Percentiles rank a stretch among this genome's conserved stretches.
These are phyloP conservation scores for Artibeus lituratus DNA, from an alignment of 2,797 vertebrate species.

Conservation along the genomic window DNA sequence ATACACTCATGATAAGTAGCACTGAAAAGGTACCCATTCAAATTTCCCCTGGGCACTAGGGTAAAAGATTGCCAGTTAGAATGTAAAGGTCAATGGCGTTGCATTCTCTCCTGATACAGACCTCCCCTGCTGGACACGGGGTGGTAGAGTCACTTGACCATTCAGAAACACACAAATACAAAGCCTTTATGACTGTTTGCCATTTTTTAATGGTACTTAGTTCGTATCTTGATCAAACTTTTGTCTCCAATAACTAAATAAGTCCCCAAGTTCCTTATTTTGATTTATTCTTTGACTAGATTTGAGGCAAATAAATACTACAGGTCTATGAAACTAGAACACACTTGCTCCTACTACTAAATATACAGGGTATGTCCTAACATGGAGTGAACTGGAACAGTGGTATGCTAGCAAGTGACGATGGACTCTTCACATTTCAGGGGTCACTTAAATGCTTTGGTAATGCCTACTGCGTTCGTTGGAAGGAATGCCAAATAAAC, in stretches of 20 bases:
- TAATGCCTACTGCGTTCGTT: conserved; percentile 17
- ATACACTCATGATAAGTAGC: conserved; percentile 55
- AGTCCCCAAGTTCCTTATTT: conserved; percentile 42
- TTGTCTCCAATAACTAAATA: conserved; percentile 3
- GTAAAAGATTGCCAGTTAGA: conserved; percentile 48
- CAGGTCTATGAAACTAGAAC: conserved; percentile 37
- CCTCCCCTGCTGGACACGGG: conserved; percentile 58
- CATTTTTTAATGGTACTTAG: conserved; percentile 18
- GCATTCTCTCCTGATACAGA: conserved; percentile 30
- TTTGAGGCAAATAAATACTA: conserved; percentile 23
- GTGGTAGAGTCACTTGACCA: conserved; percentile 36
- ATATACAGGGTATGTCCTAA: conserved; percentile 73
- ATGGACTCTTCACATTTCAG: neutral
- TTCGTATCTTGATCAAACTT: conserved; percentile 43
- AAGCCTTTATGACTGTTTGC: conserved; percentile 62
- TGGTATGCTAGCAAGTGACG: neutral
- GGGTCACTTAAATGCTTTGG: conserved; percentile 14
- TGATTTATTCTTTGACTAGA: conserved; percentile 41
- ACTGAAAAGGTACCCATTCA: conserved; percentile 61
- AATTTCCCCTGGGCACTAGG: conserved; percentile 65
- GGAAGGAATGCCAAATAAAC: conserved; percentile 21
- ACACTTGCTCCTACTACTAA: conserved; percentile 48
- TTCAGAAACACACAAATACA: conserved; percentile 57
- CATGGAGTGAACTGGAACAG: conserved; percentile 40
- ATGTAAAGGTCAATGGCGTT: conserved; percentile 54